Conservation (phyloP, 2,888 invertebrate genomes). For the Dione juno region DNA sequence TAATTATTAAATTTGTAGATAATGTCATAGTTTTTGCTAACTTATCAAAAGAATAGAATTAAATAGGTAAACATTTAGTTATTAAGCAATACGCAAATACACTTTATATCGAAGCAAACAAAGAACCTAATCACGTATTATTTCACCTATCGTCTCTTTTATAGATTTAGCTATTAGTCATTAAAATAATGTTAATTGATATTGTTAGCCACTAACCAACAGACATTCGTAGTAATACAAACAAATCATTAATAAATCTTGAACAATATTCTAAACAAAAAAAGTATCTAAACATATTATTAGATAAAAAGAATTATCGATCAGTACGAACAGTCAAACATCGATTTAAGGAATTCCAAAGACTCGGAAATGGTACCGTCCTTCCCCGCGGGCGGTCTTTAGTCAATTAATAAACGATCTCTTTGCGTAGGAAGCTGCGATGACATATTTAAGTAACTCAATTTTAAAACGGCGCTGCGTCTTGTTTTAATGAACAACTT, state of each 20-base stretch:
- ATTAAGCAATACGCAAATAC: not conserved
- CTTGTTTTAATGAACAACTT: not conserved
- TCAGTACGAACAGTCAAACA: constrained; percentile 33
- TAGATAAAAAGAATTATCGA: constrained; percentile 35
- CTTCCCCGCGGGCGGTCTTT: constrained; percentile 50
- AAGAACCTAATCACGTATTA: not conserved
- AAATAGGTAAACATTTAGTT: not conserved
- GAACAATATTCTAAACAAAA: constrained; percentile 15
- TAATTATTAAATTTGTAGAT: constrained; percentile 22
- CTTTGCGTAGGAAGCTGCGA: constrained; percentile 75
- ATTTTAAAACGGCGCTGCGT: constrained; percentile 63
- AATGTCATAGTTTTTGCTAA: no score
- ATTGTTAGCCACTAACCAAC: not conserved
- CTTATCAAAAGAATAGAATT: not conserved
- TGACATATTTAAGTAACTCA: constrained; percentile 78
- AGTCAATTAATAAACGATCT: constrained; percentile 63
- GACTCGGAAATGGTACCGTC: constrained; percentile 49
- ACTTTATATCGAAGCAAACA: not conserved
- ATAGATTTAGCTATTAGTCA: not conserved
- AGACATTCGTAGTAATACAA: not conserved
- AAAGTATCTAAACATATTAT: constrained; percentile 12
- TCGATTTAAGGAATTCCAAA: constrained; percentile 44
- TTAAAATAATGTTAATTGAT: not conserved
- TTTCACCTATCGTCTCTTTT: not conserved
- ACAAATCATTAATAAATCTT: constrained; percentile 17